Base-by-base conservation (phyloP, 64 coral and sea anemone species). In the Anthopleura sola region DNA sequence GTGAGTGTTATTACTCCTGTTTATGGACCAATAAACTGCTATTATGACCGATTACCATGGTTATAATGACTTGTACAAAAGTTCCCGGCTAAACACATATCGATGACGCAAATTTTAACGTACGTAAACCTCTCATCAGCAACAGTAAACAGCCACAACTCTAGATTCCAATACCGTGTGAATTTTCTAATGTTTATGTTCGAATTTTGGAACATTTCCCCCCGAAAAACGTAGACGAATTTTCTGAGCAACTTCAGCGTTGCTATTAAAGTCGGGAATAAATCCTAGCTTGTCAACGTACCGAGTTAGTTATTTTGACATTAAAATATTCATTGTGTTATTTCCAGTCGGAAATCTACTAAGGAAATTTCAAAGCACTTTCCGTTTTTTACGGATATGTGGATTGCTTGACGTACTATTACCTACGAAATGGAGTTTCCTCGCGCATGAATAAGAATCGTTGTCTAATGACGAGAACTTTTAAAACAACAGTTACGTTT, bases 331-430 rank as follows among this genome's bases (percentile, higher is more conserved):
- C 16, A n/a, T n/a, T n/a, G 55, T 58, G 62, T 29, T 26, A 68
- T 71, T 71, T 71, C 31, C 29, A 71, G 28, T 71, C 66, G 66
- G 66, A 71, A 71, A 71, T 71, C 13, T 15, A 16, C 7, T 71
- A 32, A 71, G n/a, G 66, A 71, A 32, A 71, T 71, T 71, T 71
- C 66, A 15, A 71, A 71, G 66, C 26, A 71, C 28, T 71, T 71
- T 71, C 66, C 66, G 66, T 71, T 71, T 28, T n/a, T 62, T 15
- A 26, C 58, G n/a, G 6, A 62, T 62, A 62, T n/a, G 0, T 3
- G n/a, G 24, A 62, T 62, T 62, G 24, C 16, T 62, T 9, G 20
- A 34, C 11, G 8, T 29, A 2, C 17, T 71, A 14, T 71, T 34
- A 10, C 66, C 34, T 29, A 71, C 14, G 34, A 71, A 71, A 0